Conservation (phyloP, 1,140 invertebrate genomes). For the Leptoteleia sp. region DNA sequence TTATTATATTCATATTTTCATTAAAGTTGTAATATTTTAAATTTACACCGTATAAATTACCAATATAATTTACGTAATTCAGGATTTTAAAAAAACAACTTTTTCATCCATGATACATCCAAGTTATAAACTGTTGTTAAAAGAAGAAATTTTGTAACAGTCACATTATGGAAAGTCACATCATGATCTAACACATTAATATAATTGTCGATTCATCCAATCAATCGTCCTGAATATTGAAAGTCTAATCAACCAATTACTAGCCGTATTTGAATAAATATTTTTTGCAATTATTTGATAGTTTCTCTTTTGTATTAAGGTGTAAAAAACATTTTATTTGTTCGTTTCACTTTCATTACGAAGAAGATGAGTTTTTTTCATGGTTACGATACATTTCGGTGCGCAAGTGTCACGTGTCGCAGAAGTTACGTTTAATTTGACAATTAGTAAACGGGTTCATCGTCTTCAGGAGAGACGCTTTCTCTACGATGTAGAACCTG, state of each 20-base stretch:
- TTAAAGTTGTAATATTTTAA: no score
- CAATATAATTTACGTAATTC: no score
- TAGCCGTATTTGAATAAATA: slow-evolving; percentile 2
- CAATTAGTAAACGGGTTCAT: slow-evolving; percentile 64
- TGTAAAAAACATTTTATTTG: slow-evolving; percentile 28
- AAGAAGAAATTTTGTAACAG: no score
- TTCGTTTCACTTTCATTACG: slow-evolving; percentile 61
- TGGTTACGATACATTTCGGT: slow-evolving; percentile 39
- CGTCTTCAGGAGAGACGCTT: slow-evolving; percentile 49
- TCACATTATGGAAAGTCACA: no score
- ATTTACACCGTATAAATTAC: no score
- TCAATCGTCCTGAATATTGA: slow-evolving; percentile 7
- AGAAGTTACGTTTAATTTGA: slow-evolving; percentile 62
- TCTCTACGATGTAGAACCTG: slow-evolving; percentile 49
- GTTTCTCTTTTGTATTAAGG: slow-evolving; percentile 38
- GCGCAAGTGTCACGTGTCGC: slow-evolving; percentile 58
- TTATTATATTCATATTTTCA: no score
- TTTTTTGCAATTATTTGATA: slow-evolving; percentile 8
- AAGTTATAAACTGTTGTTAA: no score
- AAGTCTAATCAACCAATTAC: slow-evolving; percentile 12
- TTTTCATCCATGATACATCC: no score
- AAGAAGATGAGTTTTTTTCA: slow-evolving; percentile 52
- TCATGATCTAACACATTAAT: neutral
- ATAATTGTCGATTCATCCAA: neutral
- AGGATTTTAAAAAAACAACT: no score